Evolutionary conservation across 2,888 invertebrate genomes (phyloP).

Genomic region (Aricia artaxerxes): DNA sequence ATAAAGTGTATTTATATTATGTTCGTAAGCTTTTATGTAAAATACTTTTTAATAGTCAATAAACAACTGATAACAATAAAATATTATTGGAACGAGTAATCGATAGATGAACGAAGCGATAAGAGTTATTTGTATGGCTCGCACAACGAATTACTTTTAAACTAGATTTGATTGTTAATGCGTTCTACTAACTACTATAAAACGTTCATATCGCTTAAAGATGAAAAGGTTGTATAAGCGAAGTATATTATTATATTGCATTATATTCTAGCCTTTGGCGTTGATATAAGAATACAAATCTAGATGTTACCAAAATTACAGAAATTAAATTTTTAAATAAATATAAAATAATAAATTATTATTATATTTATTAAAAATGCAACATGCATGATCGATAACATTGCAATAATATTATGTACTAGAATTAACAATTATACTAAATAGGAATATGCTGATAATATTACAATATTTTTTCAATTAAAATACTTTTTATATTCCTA

Average conservation of each 20-base stretch:
- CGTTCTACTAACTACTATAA: background rate
- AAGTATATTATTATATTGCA: background rate
- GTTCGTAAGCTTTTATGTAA: background rate
- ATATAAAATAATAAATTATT: background rate
- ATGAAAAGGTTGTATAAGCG: background rate
- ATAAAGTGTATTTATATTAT: constrained; percentile 5
- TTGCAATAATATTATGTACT: too few species aligned
- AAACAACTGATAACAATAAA: constrained; percentile 26
- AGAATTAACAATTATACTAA: too few species aligned
- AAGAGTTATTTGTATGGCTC: constrained; percentile 8
- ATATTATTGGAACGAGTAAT: constrained; percentile 18
- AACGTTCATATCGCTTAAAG: background rate
- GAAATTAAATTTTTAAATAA: background rate
- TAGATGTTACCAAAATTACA: background rate
- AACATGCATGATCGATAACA: too few species aligned
- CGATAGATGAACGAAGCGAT: constrained; percentile 16
- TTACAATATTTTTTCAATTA: background rate
- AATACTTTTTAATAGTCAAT: constrained; percentile 18
- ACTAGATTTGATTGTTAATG: constrained; percentile 8
- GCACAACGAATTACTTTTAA: background rate
- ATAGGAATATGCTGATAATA: too few species aligned
- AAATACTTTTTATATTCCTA: background rate
- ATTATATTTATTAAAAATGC: too few species aligned
- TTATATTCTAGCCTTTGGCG: background rate
- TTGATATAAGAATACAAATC: background rate